These are phyloP conservation scores for Eurypyga helias DNA, from an alignment of 2,113 vertebrate species.

Conservation along the genomic window DNA sequence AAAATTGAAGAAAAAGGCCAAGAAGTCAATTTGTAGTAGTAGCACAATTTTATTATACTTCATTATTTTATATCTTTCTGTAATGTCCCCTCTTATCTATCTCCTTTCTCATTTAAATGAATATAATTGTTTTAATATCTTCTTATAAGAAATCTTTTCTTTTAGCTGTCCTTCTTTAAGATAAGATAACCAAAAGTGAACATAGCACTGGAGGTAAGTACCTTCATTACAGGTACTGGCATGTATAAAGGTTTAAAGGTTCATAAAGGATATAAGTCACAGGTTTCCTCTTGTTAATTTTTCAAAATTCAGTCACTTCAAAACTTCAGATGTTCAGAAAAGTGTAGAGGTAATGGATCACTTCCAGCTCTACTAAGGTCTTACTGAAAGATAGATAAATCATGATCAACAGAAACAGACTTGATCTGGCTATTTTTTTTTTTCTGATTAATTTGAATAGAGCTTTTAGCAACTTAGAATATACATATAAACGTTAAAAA, in stretches of 20 bases:
- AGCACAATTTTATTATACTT: neutral
- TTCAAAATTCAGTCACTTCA: slow-evolving; percentile 33
- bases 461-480: neutral
- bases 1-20: neutral
- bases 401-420: slow-evolving; percentile 13
- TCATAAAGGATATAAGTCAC: neutral
- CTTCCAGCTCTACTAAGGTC: neutral
- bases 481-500: neutral
- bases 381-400: slow-evolving; percentile 25
- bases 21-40: neutral
- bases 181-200: neutral
- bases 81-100: neutral
- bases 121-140: neutral
- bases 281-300: neutral
- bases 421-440: neutral
- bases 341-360: slow-evolving; percentile 7
- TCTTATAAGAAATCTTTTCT: neutral
- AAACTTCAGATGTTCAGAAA: slow-evolving; percentile 14
- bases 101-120: neutral
- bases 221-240: neutral
- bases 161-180: neutral
- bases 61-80: neutral
- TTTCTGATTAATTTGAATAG: neutral
- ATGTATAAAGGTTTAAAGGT: neutral
- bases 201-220: neutral